phyloP scores from a whole-genome alignment of 2,888 invertebrate genomes.

The Seira sanloemensis region DNA sequence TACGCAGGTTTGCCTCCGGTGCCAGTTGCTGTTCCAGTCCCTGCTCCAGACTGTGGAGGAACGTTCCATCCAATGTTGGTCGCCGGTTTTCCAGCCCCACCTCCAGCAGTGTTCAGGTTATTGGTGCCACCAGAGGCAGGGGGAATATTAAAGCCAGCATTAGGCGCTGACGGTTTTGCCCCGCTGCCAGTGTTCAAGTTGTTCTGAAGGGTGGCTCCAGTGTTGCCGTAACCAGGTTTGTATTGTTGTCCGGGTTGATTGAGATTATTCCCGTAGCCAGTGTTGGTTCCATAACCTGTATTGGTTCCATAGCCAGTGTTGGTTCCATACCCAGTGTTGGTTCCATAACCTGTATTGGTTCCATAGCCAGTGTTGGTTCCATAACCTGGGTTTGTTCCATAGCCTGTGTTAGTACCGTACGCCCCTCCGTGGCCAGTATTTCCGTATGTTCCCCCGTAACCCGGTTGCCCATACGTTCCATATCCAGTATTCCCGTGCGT shows the following conservation, averaged over 20 bases:
- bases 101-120: slow-evolving; percentile 50
- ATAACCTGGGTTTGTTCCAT: slow-evolving; percentile 40
- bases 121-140: slow-evolving; percentile 51
- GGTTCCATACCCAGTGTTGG: slow-evolving; percentile 39
- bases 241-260: slow-evolving; percentile 40
- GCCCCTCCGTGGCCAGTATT: slow-evolving; percentile 22
- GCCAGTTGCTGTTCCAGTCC: slow-evolving; percentile 7
- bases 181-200: slow-evolving; percentile 58
- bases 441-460: slow-evolving; percentile 27
- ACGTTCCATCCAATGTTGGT: slow-evolving; percentile 59
- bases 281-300: slow-evolving; percentile 41
- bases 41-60: slow-evolving; percentile 34
- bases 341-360: slow-evolving; percentile 40
- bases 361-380: slow-evolving; percentile 30
- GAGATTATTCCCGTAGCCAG: slow-evolving; percentile 45
- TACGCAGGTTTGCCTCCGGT: slow-evolving; percentile 52
- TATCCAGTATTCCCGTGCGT: slow-evolving; percentile 12
- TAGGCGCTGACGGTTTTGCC: slow-evolving; percentile 43
- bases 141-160: slow-evolving; percentile 66
- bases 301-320: slow-evolving; percentile 26
- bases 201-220: slow-evolving; percentile 45
- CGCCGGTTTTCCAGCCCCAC: slow-evolving; percentile 32
- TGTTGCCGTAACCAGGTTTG: slow-evolving; percentile 31
- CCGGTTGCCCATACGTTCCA: slow-evolving; percentile 29
- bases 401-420: slow-evolving; percentile 22